Conservation (phyloP, 2,797 vertebrate genomes). For the Vireo griseus region DNA sequence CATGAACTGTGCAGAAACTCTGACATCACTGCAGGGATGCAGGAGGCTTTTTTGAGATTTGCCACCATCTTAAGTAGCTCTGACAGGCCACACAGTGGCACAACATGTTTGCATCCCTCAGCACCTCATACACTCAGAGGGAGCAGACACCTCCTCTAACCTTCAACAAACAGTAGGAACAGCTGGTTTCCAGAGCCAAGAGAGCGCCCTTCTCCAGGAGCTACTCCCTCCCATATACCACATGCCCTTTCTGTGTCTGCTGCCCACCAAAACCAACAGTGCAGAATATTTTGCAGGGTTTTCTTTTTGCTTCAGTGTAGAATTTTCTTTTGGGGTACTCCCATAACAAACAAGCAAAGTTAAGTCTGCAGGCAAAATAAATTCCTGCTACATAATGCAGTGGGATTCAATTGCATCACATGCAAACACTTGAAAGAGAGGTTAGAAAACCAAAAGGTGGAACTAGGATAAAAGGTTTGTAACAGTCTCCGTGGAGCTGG, state of each 20-base stretch:
- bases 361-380: not conserved
- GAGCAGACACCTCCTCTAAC: not conserved
- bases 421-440: not conserved
- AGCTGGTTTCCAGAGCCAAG: not conserved
- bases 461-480: not conserved
- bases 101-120: not conserved
- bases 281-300: not conserved
- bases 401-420: not conserved
- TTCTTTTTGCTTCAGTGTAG: not conserved
- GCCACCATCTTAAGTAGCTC: not conserved
- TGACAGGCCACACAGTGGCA: not conserved
- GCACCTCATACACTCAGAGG: not conserved
- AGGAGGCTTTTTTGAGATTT: not conserved
- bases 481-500: slow-evolving; percentile 5
- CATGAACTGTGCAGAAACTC: not conserved
- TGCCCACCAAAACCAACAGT: not conserved
- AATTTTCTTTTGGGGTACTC: not conserved
- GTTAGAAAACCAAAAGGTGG: not conserved
- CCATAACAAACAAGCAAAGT: not conserved
- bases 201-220: not conserved
- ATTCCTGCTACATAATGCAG: not conserved
- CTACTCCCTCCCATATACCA: not conserved
- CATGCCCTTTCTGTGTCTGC: not conserved
- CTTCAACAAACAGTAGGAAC: not conserved
- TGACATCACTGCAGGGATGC: not conserved